These are phyloP conservation scores for Erythrolamprus reginae DNA, from an alignment of 2,113 vertebrate genomes.

Conservation along the genomic window DNA sequence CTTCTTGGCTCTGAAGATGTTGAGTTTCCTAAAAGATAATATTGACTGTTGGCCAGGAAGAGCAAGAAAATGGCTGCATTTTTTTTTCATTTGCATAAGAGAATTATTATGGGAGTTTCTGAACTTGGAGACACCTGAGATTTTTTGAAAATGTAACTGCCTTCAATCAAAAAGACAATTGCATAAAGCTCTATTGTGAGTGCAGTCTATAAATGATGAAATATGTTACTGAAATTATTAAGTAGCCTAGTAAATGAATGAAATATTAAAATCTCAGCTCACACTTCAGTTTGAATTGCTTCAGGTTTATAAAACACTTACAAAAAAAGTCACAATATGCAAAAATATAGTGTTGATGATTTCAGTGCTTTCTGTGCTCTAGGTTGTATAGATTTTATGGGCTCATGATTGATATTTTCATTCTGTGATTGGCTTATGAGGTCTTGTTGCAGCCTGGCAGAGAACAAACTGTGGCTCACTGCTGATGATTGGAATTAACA, in stretches of 20 bases:
- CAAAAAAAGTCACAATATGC: slow-evolving; percentile 50
- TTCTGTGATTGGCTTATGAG: slow-evolving; percentile 43
- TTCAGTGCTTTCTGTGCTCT: slow-evolving; percentile 47
- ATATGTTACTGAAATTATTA: slow-evolving; percentile 48
- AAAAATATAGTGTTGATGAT: slow-evolving; percentile 37
- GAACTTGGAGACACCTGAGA: neutral
- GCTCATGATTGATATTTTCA: slow-evolving; percentile 53
- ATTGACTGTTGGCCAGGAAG: neutral
- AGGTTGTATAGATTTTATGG: slow-evolving; percentile 51
- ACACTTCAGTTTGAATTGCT: slow-evolving; percentile 40
- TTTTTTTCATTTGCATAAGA: neutral
- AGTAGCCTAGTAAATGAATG: slow-evolving; percentile 42
- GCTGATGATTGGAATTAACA: slow-evolving; percentile 48
- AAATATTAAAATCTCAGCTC: slow-evolving; percentile 38
- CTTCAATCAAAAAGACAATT: slow-evolving; percentile 46
- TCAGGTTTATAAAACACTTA: slow-evolving; percentile 49
- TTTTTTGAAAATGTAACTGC: slow-evolving; percentile 17
- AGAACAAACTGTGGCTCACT: slow-evolving; percentile 48
- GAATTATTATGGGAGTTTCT: neutral
- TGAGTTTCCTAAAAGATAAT: neutral
- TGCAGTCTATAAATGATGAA: slow-evolving; percentile 43
- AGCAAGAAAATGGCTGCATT: neutral
- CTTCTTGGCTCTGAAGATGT: neutral
- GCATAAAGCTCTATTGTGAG: slow-evolving; percentile 53
- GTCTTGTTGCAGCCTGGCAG: slow-evolving; percentile 12